These are phyloP conservation scores for Phataginus tricuspis DNA, from an alignment of 2,797 vertebrate species.

Conservation along the genomic window DNA sequence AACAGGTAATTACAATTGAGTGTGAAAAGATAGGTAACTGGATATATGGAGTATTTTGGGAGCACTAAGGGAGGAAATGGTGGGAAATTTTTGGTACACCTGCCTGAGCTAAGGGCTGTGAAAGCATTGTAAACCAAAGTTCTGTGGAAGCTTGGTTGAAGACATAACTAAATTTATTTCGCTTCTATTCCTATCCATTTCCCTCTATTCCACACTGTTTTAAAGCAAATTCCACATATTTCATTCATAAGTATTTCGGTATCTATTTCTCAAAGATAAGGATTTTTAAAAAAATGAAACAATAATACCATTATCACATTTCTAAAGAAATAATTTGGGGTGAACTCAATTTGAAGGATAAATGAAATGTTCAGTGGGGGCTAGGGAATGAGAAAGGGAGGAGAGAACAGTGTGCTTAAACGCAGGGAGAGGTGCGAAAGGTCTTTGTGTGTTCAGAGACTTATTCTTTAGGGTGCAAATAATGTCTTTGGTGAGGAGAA, in stretches of 20 bases:
- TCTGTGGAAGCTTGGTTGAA: conserved; percentile 19
- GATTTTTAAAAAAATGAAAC: too few species aligned
- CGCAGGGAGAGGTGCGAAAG: background rate
- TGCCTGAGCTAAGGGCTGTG: background rate
- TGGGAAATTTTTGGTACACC: background rate
- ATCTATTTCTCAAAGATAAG: conserved; percentile 9
- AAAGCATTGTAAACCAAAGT: background rate
- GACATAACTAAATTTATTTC: conserved; percentile 12
- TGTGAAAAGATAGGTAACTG: conserved; percentile 19
- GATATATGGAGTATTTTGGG: conserved; percentile 26
- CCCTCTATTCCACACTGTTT: background rate
- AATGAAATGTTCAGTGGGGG: background rate
- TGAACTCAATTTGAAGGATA: background rate
- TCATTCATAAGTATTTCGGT: background rate
- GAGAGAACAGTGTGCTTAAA: background rate
- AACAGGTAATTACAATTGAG: background rate
- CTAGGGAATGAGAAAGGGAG: background rate
- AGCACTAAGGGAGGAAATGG: background rate
- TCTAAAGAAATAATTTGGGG: too few species aligned
- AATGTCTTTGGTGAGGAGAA: background rate
- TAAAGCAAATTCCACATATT: conserved; percentile 34
- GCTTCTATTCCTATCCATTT: background rate
- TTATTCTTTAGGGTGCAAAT: background rate
- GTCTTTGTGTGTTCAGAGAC: background rate
- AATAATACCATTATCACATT: too few species aligned